A percentile compares a stretch with the other conserved stretches of the same genome.
These are phyloP conservation scores for Apodemia hepburni DNA, from an alignment of 2,888 invertebrate species.

Conservation along the genomic window DNA sequence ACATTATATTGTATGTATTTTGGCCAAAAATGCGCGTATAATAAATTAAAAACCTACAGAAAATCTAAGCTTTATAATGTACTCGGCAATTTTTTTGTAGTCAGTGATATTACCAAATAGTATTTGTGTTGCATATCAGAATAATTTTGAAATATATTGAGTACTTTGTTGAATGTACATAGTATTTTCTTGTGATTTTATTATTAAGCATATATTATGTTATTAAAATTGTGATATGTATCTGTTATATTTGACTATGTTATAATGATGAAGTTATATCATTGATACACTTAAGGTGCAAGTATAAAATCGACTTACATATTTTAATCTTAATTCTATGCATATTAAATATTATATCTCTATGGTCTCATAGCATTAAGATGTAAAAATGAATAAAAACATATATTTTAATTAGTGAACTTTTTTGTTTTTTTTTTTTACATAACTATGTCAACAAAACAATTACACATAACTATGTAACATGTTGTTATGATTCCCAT, in stretches of 20 bases:
- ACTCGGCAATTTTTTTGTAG: neutral
- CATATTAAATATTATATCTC: neutral
- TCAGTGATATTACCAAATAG: neutral
- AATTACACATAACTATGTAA: too few species aligned
- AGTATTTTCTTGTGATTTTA: constrained; percentile 6
- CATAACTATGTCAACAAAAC: too few species aligned
- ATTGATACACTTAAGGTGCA: constrained; percentile 1
- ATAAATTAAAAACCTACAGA: too few species aligned
- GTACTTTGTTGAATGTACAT: neutral
- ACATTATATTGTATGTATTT: too few species aligned
- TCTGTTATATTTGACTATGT: neutral
- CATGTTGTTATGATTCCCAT: too few species aligned
- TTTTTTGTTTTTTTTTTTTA: neutral
- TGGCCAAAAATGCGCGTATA: too few species aligned
- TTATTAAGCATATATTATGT: neutral
- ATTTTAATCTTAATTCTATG: neutral
- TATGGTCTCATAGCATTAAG: constrained; percentile 13
- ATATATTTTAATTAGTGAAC: constrained; percentile 1
- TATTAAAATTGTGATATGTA: neutral
- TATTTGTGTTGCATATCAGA: neutral
- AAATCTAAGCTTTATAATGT: too few species aligned
- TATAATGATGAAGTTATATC: neutral
- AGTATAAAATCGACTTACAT: neutral
- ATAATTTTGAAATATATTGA: neutral
- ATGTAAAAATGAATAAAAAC: constrained; percentile 16